Evolutionary conservation across 2,113 vertebrate genomes (phyloP).

Genomic region (Pardalotus punctatus): DNA sequence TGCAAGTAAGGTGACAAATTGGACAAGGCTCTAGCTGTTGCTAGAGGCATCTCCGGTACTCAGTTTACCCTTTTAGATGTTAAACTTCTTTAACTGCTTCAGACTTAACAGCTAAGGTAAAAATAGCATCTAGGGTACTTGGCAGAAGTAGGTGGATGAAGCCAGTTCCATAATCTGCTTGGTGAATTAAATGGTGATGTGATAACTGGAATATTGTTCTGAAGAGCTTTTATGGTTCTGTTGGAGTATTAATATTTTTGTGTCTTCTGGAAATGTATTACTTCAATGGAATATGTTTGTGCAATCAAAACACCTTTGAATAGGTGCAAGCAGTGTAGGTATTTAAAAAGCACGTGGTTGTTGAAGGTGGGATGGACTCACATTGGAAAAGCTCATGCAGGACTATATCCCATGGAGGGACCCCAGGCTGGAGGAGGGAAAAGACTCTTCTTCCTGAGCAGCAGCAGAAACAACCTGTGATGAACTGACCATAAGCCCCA

Average conservation of each 20-base stretch:
- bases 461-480: accelerated
- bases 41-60: constrained; percentile 57
- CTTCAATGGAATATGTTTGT: neutral
- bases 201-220: neutral
- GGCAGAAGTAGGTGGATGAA: neutral
- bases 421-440: neutral
- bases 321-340: neutral
- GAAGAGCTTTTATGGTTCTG: neutral
- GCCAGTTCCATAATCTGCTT: neutral
- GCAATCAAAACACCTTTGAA: neutral
- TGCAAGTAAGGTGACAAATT: constrained; percentile 70
- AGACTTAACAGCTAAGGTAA: constrained; percentile 62
- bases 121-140: neutral
- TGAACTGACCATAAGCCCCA: neutral
- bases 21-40: constrained; percentile 70
- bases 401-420: neutral
- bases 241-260: neutral
- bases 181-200: neutral
- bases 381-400: neutral
- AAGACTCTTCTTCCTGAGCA: neutral
- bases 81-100: constrained; percentile 59
- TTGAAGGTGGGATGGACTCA: neutral
- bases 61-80: constrained; percentile 59
- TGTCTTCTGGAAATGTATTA: neutral
- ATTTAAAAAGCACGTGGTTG: neutral